Evolutionary conservation across 2,888 invertebrate genomes (phyloP).

Genomic region (Clepsis dumicolana): DNA sequence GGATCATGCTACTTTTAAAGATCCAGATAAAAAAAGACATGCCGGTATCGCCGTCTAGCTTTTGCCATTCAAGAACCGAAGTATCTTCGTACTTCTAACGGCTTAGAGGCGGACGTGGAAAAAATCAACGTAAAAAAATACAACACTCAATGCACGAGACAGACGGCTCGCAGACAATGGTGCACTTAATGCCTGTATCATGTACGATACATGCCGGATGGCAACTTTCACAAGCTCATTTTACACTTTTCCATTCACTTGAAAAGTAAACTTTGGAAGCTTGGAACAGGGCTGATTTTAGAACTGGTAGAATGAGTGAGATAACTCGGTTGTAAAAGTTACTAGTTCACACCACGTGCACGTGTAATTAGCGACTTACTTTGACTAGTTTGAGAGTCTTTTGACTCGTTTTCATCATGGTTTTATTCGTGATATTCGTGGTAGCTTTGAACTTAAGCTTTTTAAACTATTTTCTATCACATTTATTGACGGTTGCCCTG

Average conservation of each 20-base stretch:
- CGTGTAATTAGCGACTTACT: conserved; percentile 32
- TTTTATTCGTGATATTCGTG: conserved; percentile 1
- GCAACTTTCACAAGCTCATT: conserved; percentile 22
- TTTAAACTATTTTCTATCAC: neutral
- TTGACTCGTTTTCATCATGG: conserved; percentile 14
- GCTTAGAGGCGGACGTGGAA: conserved; percentile 37
- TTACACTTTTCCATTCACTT: neutral
- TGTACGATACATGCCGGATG: conserved; percentile 29
- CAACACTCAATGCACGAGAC: conserved; percentile 47
- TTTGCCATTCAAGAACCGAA: conserved; percentile 33
- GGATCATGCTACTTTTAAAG: neutral
- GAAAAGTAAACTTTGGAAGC: neutral
- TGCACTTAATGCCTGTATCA: conserved; percentile 46
- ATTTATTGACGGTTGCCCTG: neutral
- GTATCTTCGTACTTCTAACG: conserved; percentile 34
- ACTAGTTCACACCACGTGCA: neutral
- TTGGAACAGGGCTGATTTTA: neutral
- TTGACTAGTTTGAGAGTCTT: conserved; percentile 34
- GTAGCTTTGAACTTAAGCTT: neutral
- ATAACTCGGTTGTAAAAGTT: conserved; percentile 19
- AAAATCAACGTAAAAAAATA: conserved; percentile 48
- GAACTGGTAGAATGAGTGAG: neutral
- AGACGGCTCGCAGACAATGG: conserved; percentile 49
- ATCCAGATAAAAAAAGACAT: neutral
- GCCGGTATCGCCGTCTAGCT: conserved; percentile 21